These are phyloP conservation scores for Lamprologus callipterus DNA, from an alignment of 2,113 vertebrate genomes.

Conservation along the genomic window DNA sequence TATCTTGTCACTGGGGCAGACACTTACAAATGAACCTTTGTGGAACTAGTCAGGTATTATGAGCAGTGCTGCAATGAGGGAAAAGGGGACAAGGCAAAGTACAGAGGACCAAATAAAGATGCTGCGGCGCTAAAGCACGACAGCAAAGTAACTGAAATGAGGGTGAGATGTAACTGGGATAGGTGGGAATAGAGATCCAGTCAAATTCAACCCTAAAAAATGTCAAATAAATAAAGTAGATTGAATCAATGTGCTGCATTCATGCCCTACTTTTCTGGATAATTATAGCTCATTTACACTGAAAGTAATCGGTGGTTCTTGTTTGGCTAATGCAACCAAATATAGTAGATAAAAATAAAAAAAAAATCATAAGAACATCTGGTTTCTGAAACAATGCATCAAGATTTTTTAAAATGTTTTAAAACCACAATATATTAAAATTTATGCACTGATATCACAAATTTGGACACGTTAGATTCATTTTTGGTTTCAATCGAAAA, in stretches of 20 bases:
- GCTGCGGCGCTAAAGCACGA: fast-evolving
- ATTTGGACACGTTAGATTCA: neutral
- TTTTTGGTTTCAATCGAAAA: neutral
- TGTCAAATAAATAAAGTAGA: neutral
- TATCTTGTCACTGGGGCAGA: neutral
- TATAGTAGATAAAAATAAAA: neutral
- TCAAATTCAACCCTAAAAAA: neutral
- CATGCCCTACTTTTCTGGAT: neutral
- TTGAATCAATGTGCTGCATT: neutral
- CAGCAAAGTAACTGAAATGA: neutral
- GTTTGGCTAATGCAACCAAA: neutral
- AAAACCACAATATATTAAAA: neutral
- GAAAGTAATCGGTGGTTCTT: neutral
- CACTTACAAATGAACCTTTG: neutral
- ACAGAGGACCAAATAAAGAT: neutral
- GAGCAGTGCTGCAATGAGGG: neutral
- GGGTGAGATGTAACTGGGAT: neutral
- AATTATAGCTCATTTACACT: neutral
- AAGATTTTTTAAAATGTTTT: neutral
- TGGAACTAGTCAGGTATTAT: neutral
- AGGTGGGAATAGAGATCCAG: neutral
- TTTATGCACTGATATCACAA: neutral
- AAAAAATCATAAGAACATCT: neutral
- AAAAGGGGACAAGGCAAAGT: neutral
- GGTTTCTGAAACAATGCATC: neutral